These are phyloP conservation scores for Haemorhous mexicanus DNA, from an alignment of 2,113 vertebrate species.

Conservation along the genomic window DNA sequence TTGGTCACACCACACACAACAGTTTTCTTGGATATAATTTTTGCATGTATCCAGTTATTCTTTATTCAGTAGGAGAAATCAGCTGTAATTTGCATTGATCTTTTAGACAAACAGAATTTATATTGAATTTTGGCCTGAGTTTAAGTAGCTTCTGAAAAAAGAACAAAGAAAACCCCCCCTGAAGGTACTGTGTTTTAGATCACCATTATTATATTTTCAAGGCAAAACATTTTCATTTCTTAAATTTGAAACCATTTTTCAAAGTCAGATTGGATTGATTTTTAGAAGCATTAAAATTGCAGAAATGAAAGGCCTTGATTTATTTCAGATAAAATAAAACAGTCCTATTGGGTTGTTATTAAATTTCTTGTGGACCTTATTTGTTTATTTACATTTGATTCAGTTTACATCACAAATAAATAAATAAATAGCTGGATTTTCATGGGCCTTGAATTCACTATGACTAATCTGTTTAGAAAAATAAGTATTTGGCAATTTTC, in stretches of 20 bases:
- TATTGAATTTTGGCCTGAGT: neutral
- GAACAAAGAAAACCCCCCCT: rapidly evolving
- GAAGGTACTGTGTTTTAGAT: neutral
- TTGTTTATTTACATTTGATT: neutral
- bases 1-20: neutral
- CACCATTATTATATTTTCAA: neutral
- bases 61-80: neutral
- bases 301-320: neutral
- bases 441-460: neutral
- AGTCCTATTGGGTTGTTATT: neutral
- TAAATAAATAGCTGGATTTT: neutral
- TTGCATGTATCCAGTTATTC: neutral
- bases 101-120: neutral
- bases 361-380: neutral
- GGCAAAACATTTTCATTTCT: neutral
- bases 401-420: neutral
- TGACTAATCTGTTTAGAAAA: neutral
- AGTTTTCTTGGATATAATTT: neutral
- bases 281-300: neutral
- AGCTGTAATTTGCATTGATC: neutral
- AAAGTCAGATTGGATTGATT: neutral
- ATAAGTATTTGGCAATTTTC: neutral
- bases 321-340: neutral
- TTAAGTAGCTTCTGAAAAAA: neutral
- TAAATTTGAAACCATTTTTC: neutral